phyloP scores from a whole-genome alignment of 2,888 invertebrate species.

The Acleris emargana region DNA sequence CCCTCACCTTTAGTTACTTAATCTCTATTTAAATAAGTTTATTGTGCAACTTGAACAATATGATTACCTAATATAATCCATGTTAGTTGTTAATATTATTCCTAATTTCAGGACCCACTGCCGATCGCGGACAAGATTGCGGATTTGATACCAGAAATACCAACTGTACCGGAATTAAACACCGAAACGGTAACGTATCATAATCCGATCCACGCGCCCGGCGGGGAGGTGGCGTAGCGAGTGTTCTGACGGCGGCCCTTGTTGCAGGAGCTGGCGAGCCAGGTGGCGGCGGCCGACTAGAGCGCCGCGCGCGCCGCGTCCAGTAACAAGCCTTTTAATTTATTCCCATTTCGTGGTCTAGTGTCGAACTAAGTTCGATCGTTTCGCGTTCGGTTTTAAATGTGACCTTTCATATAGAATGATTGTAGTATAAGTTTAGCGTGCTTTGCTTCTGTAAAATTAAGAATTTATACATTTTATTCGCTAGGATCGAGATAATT shows the following conservation, averaged over 20 bases:
- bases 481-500: conserved; percentile 78
- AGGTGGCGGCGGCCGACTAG: conserved; percentile 68
- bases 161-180: conserved; percentile 71
- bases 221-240: too few relatives aligned
- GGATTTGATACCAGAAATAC: conserved; percentile 73
- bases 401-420: conserved; percentile 73
- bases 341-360: conserved; percentile 74
- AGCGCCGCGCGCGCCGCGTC: conserved; percentile 48
- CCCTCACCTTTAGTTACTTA: too few relatives aligned
- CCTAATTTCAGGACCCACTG: conserved; percentile 64
- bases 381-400: conserved; percentile 71
- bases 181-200: conserved; percentile 64
- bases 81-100: conserved; percentile 1
- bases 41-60: background rate
- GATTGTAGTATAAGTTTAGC: conserved; percentile 81
- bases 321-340: conserved; percentile 74
- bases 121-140: conserved; percentile 70
- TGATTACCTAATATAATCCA: background rate
- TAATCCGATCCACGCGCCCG: background rate
- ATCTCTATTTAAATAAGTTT: too few relatives aligned
- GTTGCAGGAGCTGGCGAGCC: conserved; percentile 65
- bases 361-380: conserved; percentile 78
- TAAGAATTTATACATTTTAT: conserved; percentile 82
- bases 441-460: conserved; percentile 82
- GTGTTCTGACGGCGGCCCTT: background rate